Evolutionary conservation across 2,888 invertebrate species (phyloP), one percentile per base, ranked within the genome.

Genomic region (Pegoplata infirma): DNA sequence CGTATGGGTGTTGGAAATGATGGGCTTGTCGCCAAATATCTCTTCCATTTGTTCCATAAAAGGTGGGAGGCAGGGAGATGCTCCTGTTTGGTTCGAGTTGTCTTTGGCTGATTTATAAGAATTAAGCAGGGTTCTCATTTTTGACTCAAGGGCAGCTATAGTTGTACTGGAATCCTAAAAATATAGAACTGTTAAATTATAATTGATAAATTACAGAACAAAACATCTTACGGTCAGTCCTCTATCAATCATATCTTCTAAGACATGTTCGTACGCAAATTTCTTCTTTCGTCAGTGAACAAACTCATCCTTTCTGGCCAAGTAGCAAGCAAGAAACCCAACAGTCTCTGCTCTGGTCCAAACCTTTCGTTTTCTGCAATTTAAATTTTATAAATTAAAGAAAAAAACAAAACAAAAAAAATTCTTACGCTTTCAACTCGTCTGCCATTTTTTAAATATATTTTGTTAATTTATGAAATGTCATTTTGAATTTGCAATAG

Each of bases 21-120:
- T 55, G 1, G 55, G 55, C 14, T 25, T 55, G 16, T 55, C 28
- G 3, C 55, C 55, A 25, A 55, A 55, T 14, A 55, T 55, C 25
- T 55, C 55, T 8, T 55, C 55, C 55, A 55, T 55, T 40, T 40
- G 5, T 6, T 8, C 8, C 10, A 6, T 10, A 10, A 40, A 40
- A 6, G 36, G 36, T 3, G 36, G 36, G 12, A 6, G 3, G 8
- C 36, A 40, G 3, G 36, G 36, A 3, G 12, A 12, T 4, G 36
- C n/a, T 40, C 36, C 36, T 12, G 10, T 40, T 4, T 3, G 4
- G n/a, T 3, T 40, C 2, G 36, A 4, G 10, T 40, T 40, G 10
- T 40, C 36, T 40, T 40, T 40, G 4, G 36, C 36, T 3, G 36
- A 4, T n/a, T 40, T 40, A 10, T 40, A 40, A 6, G 36, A 4